A percentile compares a stretch with the other conserved stretches of the same genome.
Evolutionary conservation across 2,797 vertebrate species (phyloP).

Genomic region (Naso thynnoides): DNA sequence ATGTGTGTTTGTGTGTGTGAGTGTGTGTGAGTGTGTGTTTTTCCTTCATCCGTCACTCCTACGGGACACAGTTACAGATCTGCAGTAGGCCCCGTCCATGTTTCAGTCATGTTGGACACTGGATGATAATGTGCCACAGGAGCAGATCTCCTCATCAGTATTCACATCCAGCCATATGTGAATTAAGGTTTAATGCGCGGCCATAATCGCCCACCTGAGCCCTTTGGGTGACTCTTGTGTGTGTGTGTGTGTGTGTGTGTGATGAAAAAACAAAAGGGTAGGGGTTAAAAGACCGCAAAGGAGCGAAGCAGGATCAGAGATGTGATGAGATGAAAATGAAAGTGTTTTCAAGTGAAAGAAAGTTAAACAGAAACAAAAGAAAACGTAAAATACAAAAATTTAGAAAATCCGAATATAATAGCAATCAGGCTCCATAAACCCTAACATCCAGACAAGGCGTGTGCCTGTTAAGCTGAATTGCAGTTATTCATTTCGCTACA

Average conservation of each 20-base stretch:
- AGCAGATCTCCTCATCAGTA: slow-evolving; percentile 81
- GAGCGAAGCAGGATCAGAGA: slow-evolving; percentile 16
- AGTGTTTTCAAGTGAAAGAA: neutral
- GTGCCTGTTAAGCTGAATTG: slow-evolving; percentile 67
- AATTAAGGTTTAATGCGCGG: slow-evolving; percentile 73
- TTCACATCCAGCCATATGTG: slow-evolving; percentile 73
- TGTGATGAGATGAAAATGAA: slow-evolving; percentile 18
- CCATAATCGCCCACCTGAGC: slow-evolving; percentile 78
- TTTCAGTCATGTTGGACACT: slow-evolving; percentile 35
- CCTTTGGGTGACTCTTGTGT: slow-evolving; percentile 35
- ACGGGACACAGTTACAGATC: slow-evolving; percentile 19
- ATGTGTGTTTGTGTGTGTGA: slow-evolving; percentile 9
- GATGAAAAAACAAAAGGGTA: neutral
- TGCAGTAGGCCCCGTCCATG: neutral
- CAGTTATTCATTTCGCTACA: slow-evolving; percentile 63
- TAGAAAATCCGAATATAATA: slow-evolving; percentile 7
- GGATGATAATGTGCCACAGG: slow-evolving; percentile 50
- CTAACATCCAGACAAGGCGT: slow-evolving; percentile 26
- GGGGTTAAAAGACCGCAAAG: slow-evolving; percentile 22
- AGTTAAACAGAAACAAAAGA: neutral
- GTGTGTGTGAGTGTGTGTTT: neutral
- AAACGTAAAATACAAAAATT: neutral
- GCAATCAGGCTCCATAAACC: slow-evolving; percentile 14
- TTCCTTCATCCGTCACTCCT: slow-evolving; percentile 33
- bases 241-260: slow-evolving; percentile 23